These are phyloP conservation scores for Armadillidium nasatum DNA, from an alignment of 1,140 invertebrate genomes.

Conservation along the genomic window DNA sequence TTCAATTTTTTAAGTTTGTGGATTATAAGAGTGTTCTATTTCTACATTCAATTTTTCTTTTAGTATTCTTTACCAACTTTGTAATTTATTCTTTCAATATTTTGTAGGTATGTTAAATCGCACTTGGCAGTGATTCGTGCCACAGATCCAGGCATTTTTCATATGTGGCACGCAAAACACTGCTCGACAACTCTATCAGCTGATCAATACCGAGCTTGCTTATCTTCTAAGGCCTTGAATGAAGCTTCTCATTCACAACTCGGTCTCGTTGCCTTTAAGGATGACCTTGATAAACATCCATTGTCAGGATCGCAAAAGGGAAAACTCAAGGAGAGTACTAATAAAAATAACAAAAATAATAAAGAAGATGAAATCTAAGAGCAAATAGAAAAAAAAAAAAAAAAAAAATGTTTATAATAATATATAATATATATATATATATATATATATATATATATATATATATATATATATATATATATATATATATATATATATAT, in stretches of 20 bases:
- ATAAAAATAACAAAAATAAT: neutral
- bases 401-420: too few species aligned
- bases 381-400: too few species aligned
- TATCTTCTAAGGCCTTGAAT: constrained; percentile 68
- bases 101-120: constrained; percentile 67
- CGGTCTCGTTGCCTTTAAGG: constrained; percentile 70
- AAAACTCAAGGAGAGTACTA: neutral
- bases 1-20: too few species aligned
- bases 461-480: constrained; percentile 14
- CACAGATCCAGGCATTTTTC: constrained; percentile 76
- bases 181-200: constrained; percentile 60
- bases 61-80: too few species aligned
- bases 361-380: neutral
- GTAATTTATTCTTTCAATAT: too few species aligned
- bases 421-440: too few species aligned
- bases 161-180: constrained; percentile 76
- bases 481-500: constrained; percentile 12
- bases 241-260: constrained; percentile 76
- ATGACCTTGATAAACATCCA: constrained; percentile 61
- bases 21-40: too few species aligned
- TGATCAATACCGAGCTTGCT: constrained; percentile 72
- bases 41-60: too few species aligned
- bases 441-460: constrained; percentile 13
- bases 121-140: constrained; percentile 69
- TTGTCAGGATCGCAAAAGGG: neutral